phyloP scores from a whole-genome alignment of 2,888 invertebrate genomes.

The Pseudococcus jackbeardsleyi region DNA sequence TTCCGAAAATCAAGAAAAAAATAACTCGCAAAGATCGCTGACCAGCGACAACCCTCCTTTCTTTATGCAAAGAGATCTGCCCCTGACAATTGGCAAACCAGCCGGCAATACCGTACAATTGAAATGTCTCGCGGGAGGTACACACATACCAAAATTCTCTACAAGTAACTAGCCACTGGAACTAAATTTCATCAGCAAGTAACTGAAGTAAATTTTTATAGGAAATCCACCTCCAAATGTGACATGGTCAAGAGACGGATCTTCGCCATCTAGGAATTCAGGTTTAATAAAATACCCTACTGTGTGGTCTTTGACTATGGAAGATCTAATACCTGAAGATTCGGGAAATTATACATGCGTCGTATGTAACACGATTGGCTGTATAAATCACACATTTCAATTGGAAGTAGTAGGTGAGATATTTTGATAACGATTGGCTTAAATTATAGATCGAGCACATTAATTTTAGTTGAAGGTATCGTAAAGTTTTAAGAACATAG shows the following conservation, averaged over 20 bases:
- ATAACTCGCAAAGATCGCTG: neutral
- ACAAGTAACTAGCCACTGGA: neutral
- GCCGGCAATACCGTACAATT: neutral
- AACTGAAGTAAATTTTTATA: conserved; percentile 66
- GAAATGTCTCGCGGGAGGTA: neutral
- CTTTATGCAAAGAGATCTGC: neutral
- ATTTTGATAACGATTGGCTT: conserved; percentile 1
- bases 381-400: conserved; percentile 80
- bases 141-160: neutral
- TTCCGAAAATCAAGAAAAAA: neutral
- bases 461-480: no score
- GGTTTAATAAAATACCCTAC: conserved; percentile 75
- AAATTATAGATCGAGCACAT: neutral
- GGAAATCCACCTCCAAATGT: conserved; percentile 87
- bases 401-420: conserved; percentile 81
- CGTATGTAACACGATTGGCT: conserved; percentile 85
- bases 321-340: conserved; percentile 86
- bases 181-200: neutral
- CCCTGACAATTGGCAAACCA: neutral
- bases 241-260: conserved; percentile 86
- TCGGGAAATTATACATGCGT: conserved; percentile 90
- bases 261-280: conserved; percentile 76
- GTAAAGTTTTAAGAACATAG: no score
- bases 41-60: neutral
- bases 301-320: conserved; percentile 82